A percentile compares a stretch with the other conserved stretches of the same genome.
These are phyloP conservation scores for Drosophila planitibia DNA, from an alignment of 2,888 invertebrate species.

Conservation along the genomic window DNA sequence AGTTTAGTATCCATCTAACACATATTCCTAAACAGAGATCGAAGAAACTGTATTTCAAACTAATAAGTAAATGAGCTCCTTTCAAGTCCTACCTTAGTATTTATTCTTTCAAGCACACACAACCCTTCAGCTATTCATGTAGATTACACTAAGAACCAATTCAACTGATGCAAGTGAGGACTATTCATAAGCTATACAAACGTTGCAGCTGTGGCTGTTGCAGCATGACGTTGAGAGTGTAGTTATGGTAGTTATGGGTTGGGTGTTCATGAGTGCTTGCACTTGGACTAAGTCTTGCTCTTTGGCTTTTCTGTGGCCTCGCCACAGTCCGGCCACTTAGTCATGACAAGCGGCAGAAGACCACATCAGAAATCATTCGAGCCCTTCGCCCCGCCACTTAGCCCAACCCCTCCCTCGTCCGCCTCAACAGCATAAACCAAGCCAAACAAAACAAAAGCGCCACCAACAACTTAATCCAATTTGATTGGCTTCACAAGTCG, in stretches of 20 bases:
- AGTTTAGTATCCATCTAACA: background rate
- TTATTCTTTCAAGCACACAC: background rate
- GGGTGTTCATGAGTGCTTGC: constrained; percentile 33
- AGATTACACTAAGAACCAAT: background rate
- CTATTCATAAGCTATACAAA: constrained; percentile 14
- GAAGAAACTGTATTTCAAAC: background rate
- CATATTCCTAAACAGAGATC: background rate
- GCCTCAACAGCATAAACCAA: constrained; percentile 12
- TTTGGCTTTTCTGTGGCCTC: constrained; percentile 54
- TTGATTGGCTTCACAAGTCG: constrained; percentile 63
- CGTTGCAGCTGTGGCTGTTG: background rate
- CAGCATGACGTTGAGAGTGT: constrained; percentile 2
- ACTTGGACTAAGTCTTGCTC: constrained; percentile 28
- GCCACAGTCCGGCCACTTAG: constrained; percentile 38
- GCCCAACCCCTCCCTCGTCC: background rate
- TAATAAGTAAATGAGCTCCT: background rate
- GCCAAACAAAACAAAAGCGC: constrained; percentile 49
- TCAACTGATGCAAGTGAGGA: constrained; percentile 1
- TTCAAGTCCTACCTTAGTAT: background rate
- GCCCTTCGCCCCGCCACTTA: background rate
- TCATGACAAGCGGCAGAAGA: constrained; percentile 33
- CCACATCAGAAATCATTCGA: constrained; percentile 6
- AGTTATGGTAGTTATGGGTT: constrained; percentile 28
- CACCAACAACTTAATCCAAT: constrained; percentile 76
- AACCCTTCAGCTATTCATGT: background rate